phyloP scores from a whole-genome alignment of 1,140 invertebrate species.

The Tribolium madens region DNA sequence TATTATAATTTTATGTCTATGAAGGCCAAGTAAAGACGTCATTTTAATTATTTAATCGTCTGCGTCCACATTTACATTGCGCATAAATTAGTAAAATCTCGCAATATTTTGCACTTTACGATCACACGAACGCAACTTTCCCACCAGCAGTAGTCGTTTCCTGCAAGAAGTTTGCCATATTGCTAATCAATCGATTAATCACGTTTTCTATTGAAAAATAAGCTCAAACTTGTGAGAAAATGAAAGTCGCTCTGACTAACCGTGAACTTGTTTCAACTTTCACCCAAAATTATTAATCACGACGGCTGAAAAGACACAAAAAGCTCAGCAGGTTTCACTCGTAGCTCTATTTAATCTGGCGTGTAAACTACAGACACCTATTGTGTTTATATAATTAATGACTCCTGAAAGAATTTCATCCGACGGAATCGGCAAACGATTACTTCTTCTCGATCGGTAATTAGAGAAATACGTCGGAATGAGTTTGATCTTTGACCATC shows the following conservation, averaged over 20 bases:
- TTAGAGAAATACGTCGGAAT: slow-evolving; percentile 37
- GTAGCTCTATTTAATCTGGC: slow-evolving; percentile 47
- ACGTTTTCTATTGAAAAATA: no score
- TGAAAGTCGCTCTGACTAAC: background rate
- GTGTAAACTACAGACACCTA: slow-evolving; percentile 53
- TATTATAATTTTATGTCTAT: no score
- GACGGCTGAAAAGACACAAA: slow-evolving; percentile 15
- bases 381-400: slow-evolving; percentile 47
- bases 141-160: background rate
- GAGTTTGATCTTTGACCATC: slow-evolving; percentile 35
- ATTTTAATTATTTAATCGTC: no score
- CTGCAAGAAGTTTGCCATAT: background rate
- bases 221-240: background rate
- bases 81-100: no score
- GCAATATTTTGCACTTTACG: no score
- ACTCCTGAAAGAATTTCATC: slow-evolving; percentile 1
- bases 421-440: background rate
- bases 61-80: no score
- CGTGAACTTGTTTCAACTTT: slow-evolving; percentile 28
- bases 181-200: background rate
- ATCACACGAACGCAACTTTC: background rate
- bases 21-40: no score
- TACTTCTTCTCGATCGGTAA: background rate
- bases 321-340: slow-evolving; percentile 6
- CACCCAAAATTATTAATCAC: slow-evolving; percentile 1